These are phyloP conservation scores for Indri indri DNA, from an alignment of 2,113 vertebrate genomes.

Conservation along the genomic window DNA sequence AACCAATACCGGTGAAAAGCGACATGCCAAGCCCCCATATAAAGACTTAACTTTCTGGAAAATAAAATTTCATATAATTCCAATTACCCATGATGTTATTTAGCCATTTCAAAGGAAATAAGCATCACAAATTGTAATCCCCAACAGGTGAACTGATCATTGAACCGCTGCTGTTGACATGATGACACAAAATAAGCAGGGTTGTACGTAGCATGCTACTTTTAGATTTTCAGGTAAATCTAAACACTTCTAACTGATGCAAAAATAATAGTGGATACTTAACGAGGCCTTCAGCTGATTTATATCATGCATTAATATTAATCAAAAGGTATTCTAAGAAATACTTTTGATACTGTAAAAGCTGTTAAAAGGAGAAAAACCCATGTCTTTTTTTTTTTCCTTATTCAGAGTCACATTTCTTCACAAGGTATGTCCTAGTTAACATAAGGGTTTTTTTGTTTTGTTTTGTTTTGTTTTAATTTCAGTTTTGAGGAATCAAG, in stretches of 20 bases:
- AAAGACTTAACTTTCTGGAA: background rate
- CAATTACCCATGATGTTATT: too few species aligned
- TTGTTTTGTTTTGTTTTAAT: background rate
- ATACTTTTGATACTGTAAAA: background rate
- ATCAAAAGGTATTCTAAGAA: background rate
- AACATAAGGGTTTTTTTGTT: background rate
- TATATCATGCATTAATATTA: background rate
- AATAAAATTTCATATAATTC: too few species aligned
- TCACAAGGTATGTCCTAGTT: background rate
- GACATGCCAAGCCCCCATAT: accelerated
- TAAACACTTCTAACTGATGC: background rate
- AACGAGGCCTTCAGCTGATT: background rate
- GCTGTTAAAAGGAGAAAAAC: background rate
- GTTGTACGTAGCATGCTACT: accelerated
- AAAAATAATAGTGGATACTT: background rate
- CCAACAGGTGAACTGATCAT: accelerated
- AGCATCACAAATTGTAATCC: too few species aligned
- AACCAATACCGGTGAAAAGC: background rate
- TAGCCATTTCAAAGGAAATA: background rate
- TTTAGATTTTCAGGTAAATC: background rate
- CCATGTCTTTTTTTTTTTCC: background rate
- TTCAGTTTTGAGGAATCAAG: background rate
- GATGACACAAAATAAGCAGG: background rate
- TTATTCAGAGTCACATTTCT: background rate
- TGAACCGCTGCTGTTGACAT: accelerated